Evolutionary conservation across 2,888 invertebrate species (phyloP), one percentile per base, ranked within the genome.

Genomic region (Halictus quadricinctus): DNA sequence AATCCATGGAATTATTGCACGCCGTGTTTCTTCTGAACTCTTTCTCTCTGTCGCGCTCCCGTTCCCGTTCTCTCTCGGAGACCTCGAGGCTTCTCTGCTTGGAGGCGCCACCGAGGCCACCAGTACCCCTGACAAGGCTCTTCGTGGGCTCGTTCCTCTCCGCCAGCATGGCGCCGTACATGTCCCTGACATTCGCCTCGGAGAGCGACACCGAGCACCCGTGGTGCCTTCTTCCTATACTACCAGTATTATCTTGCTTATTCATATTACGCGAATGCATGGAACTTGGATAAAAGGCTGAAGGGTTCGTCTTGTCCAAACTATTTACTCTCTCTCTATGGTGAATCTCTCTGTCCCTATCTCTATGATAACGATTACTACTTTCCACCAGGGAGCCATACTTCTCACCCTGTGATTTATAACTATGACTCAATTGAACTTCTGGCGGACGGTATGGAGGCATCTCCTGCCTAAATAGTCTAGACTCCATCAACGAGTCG

Each of bases 71-170:
- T 50, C 96, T 92, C 80, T 96, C 93, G 7, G 91, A 85, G 66
- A 94, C 94, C 87, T 96, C 95, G 86, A 96, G 94, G 92, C 95
- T 95, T 88, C 95, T 95, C 91, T 95, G 95, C 88, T 95, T 95
- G 76, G 95, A 92, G 76, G 94, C 90, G 82, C 93, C 93, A 43
- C 90, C 89, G 36, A 92, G 85, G 43, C 91, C 87, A n/a, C 92
- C 92, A 85, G 92, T 92, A 85, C 88, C 93, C 91, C 94, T 93
- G 73, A 91, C 93, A 77, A 93, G 92, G 91, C 91, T 95, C 88
- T 95, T 95, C 43, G 95, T 93, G 91, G 94, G 90, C 36, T 93
- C 93, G 50, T 88, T 91, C 75, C 93, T 90, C 64, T 93, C 93
- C 13, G 92, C 86, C 73, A 93, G 79, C 90, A 94, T 92, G 12